Evolutionary conservation across 2,113 vertebrate genomes (phyloP).

Genomic region (Rhipidura dahli): DNA sequence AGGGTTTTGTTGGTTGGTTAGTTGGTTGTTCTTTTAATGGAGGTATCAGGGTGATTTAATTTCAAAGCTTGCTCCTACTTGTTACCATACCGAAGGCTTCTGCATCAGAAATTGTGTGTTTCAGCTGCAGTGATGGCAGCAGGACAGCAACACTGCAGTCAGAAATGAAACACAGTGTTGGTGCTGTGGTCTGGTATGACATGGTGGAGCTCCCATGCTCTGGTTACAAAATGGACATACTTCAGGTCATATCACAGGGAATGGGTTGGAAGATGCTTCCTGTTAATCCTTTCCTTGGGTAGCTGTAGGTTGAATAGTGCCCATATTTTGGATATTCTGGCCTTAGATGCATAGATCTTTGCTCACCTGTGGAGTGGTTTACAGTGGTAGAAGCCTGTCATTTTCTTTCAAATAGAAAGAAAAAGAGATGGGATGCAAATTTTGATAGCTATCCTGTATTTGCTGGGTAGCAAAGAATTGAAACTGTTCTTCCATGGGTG

Average conservation of each 20-base stretch:
- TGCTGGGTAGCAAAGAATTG: not conserved
- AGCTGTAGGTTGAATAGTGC: not conserved
- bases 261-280: not conserved
- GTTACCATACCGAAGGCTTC: fast-evolving
- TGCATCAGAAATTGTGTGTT: not conserved
- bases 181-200: not conserved
- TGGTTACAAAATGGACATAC: not conserved
- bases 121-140: not conserved
- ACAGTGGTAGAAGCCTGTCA: not conserved
- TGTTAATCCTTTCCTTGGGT: not conserved
- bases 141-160: not conserved
- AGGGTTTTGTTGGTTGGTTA: not conserved
- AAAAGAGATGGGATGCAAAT: not conserved
- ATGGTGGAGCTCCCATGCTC: not conserved
- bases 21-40: not conserved
- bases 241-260: not conserved
- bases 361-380: not conserved
- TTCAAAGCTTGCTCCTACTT: not conserved
- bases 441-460: not conserved
- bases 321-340: not conserved
- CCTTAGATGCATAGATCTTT: not conserved
- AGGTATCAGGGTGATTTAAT: not conserved
- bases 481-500: not conserved
- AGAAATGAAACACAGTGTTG: fast-evolving
- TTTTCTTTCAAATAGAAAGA: not conserved